phyloP scores from a whole-genome alignment of 2,113 vertebrate genomes.

The Nerophis lumbriciformis region DNA sequence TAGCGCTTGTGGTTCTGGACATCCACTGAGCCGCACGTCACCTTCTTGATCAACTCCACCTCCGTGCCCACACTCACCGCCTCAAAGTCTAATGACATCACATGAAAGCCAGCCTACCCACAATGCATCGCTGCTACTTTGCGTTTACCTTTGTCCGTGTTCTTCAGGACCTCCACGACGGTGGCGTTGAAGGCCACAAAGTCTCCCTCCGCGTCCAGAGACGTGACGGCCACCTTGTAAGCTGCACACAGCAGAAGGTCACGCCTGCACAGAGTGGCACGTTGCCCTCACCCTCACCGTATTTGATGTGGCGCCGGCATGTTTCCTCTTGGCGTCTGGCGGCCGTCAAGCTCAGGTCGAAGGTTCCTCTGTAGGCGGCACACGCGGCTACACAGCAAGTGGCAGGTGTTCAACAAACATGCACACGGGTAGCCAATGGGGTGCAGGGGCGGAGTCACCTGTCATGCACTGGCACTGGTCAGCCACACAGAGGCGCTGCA shows the following conservation, averaged over 20 bases:
- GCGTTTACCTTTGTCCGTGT: constrained; percentile 35
- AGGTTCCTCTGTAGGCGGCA: constrained; percentile 31
- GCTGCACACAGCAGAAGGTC: constrained; percentile 60
- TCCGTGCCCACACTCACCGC: constrained; percentile 51
- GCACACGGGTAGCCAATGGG: constrained; percentile 1
- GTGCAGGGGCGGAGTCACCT: constrained; percentile 65
- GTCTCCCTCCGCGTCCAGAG: constrained; percentile 72
- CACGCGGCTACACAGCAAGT: constrained; percentile 33
- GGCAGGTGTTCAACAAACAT: not conserved
- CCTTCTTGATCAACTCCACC: constrained; percentile 81
- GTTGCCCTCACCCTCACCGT: constrained; percentile 30
- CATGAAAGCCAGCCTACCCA: not conserved
- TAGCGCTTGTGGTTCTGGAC: constrained; percentile 74
- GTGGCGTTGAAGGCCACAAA: constrained; percentile 79
- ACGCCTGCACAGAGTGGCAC: not conserved
- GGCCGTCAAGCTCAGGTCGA: constrained; percentile 8
- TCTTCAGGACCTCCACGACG: constrained; percentile 77
- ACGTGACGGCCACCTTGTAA: constrained; percentile 76
- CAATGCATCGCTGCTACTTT: not conserved
- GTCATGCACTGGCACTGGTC: constrained; percentile 83
- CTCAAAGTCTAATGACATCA: constrained; percentile 24
- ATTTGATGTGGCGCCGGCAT: constrained; percentile 44
- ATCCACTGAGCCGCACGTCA: constrained; percentile 68
- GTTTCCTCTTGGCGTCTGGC: constrained; percentile 17
- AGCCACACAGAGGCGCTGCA: constrained; percentile 81